These are phyloP conservation scores for Lasiommata megera DNA, from an alignment of 2,888 invertebrate genomes.

Conservation along the genomic window DNA sequence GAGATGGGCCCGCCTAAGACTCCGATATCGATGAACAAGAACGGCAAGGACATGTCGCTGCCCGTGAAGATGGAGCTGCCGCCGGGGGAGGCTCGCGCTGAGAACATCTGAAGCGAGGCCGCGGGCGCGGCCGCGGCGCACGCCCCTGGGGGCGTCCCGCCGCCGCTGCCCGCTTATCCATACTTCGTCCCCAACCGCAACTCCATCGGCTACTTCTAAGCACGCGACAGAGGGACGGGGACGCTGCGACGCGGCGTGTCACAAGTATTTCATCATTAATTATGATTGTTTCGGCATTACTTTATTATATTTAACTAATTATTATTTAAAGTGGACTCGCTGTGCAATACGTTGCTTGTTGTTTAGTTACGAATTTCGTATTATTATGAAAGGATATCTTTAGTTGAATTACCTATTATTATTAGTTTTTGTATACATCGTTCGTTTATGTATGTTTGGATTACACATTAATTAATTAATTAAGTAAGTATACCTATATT, in stretches of 20 bases:
- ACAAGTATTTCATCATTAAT: slow-evolving; percentile 33
- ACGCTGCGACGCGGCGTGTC: slow-evolving; percentile 9
- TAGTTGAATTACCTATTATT: slow-evolving; percentile 42
- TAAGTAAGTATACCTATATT: slow-evolving; percentile 38
- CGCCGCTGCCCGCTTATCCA: slow-evolving; percentile 70
- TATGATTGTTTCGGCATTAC: slow-evolving; percentile 53
- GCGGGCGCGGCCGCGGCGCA: slow-evolving; percentile 59
- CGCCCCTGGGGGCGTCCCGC: slow-evolving; percentile 45
- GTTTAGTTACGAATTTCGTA: slow-evolving; percentile 72
- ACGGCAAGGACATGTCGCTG: slow-evolving; percentile 75
- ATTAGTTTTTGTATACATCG: slow-evolving; percentile 47
- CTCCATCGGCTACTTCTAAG: slow-evolving; percentile 69
- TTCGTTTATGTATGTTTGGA: slow-evolving; percentile 52
- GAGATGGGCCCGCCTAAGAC: slow-evolving; percentile 74
- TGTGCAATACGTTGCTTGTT: slow-evolving; percentile 79
- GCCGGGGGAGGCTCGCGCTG: slow-evolving; percentile 80
- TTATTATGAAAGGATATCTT: slow-evolving; percentile 54
- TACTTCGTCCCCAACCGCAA: slow-evolving; percentile 73
- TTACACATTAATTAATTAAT: slow-evolving; percentile 32
- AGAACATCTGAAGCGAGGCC: slow-evolving; percentile 76
- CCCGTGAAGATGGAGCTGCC: slow-evolving; percentile 87
- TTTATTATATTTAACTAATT: slow-evolving; percentile 60
- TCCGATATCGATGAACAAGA: slow-evolving; percentile 51
- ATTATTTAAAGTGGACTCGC: slow-evolving; percentile 74
- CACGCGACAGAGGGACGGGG: slow-evolving; percentile 29